phyloP scores from a whole-genome alignment of 2,888 invertebrate genomes.

The Endomychus coccineus region DNA sequence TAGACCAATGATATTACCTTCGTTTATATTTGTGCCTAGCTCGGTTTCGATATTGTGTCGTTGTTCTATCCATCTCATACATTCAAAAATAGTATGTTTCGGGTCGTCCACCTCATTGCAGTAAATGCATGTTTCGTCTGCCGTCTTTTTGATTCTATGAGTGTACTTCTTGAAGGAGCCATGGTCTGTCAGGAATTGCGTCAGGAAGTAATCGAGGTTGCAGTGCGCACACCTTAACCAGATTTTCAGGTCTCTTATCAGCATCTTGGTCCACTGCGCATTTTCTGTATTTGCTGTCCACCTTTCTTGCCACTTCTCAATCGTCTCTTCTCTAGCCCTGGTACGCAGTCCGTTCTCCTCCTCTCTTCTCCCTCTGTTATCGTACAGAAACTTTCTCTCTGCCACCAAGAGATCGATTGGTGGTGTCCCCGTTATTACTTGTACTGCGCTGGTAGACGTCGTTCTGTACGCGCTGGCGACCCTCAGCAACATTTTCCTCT shows the following conservation, averaged over 20 bases:
- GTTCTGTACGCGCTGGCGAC: slow-evolving; percentile 14
- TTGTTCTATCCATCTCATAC: slow-evolving; percentile 5
- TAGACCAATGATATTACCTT: background rate
- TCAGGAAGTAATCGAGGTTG: slow-evolving; percentile 16
- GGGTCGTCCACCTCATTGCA: background rate
- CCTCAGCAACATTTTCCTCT: slow-evolving; percentile 10
- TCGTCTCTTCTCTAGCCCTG: slow-evolving; percentile 3
- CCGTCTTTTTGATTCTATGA: slow-evolving; percentile 15
- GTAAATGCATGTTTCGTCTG: background rate
- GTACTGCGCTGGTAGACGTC: slow-evolving; percentile 10
- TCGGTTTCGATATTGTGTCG: background rate
- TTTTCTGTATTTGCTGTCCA: slow-evolving; percentile 7
- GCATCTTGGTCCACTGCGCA: slow-evolving; percentile 1
- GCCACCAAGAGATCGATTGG: slow-evolving; percentile 15
- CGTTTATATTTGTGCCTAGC: background rate
- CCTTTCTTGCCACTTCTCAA: slow-evolving; percentile 13
- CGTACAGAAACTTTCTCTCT: slow-evolving; percentile 2
- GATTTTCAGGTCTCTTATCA: slow-evolving; percentile 1
- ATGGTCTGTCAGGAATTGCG: slow-evolving; percentile 23
- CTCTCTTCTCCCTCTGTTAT: background rate
- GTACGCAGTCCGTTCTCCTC: background rate
- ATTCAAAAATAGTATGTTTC: slow-evolving; percentile 4
- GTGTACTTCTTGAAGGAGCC: slow-evolving; percentile 21
- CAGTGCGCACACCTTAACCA: background rate
- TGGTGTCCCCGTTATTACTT: slow-evolving; percentile 10